Base-by-base conservation (phyloP, 2,888 invertebrate genomes). In the Melikaiella ostensackeni region DNA sequence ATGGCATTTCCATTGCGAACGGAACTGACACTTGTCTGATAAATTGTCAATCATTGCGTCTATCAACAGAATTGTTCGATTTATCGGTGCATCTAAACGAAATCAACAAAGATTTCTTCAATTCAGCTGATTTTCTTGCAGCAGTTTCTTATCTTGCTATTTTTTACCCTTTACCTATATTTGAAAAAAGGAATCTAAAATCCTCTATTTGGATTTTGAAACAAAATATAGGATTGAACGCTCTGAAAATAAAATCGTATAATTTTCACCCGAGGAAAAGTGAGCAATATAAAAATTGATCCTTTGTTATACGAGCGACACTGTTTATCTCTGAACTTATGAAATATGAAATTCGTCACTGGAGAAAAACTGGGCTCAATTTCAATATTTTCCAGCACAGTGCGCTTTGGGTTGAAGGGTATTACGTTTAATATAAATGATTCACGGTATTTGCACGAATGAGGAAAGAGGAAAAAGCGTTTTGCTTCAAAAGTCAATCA, bases 201-300 rank as follows among this genome's bases (percentile, higher is more conserved):
- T n/a, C n/a, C n/a, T n/a, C n/a, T n/a, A n/a, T n/a, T n/a, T n/a
- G n/a, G n/a, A n/a, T n/a, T n/a, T n/a, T n/a, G n/a, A n/a, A n/a
- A n/a, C n/a, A n/a, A n/a, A n/a, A n/a, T n/a, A n/a, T n/a, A n/a
- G n/a, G n/a, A n/a, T n/a, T n/a, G n/a, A n/a, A n/a, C n/a, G n/a
- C n/a, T n/a, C n/a, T n/a, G n/a, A n/a, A n/a, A n/a, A n/a, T n/a
- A 30, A 30, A 30, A 64, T 64, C 42, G 42, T 64, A 24, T 42
- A n/a, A 64, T 42, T 64, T 42, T 16, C 38, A 24, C 24, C 64
- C 21, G 7, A 16, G 33, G 16, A 64, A 64, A 38, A 24, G 21
- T 64, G 64, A 42, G n/a, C n/a, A n/a, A 64, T 16, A 38, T 64
- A 64, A 42, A 35, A 42, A 64, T 38, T 38, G 38, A 64, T 64